phyloP scores from a whole-genome alignment of 2,113 vertebrate genomes.

The Pygoscelis antarcticus region DNA sequence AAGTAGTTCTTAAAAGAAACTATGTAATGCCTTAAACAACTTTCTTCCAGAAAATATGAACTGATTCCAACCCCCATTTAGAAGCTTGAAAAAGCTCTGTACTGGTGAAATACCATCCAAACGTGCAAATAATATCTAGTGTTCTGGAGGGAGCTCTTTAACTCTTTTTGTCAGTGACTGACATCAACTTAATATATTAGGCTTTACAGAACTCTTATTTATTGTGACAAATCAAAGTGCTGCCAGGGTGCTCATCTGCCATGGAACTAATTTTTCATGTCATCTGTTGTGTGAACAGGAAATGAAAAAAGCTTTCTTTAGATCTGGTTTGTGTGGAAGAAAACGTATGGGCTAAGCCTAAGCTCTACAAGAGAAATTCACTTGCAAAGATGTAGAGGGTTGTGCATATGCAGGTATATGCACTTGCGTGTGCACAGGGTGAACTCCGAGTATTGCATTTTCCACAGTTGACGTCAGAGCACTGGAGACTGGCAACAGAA shows the following conservation, averaged over 20 bases:
- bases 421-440: too few relatives aligned
- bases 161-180: neutral
- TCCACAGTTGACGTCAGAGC: neutral
- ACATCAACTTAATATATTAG: neutral
- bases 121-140: neutral
- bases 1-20: neutral
- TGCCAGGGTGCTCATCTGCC: neutral
- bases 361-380: neutral
- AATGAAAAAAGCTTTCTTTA: neutral
- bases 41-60: neutral
- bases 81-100: neutral
- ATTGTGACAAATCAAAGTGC: slow-evolving; percentile 8
- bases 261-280: neutral
- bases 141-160: neutral
- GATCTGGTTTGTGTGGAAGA: neutral
- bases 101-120: neutral
- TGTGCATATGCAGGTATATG: neutral
- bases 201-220: neutral
- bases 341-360: neutral
- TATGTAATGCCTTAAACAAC: fast-evolving
- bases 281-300: neutral
- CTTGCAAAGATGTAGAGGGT: neutral
- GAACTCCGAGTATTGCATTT: neutral
- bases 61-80: neutral
- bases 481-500: neutral